Conservation (phyloP, 2,888 invertebrate species). For the Sminthurinus aureus region DNA sequence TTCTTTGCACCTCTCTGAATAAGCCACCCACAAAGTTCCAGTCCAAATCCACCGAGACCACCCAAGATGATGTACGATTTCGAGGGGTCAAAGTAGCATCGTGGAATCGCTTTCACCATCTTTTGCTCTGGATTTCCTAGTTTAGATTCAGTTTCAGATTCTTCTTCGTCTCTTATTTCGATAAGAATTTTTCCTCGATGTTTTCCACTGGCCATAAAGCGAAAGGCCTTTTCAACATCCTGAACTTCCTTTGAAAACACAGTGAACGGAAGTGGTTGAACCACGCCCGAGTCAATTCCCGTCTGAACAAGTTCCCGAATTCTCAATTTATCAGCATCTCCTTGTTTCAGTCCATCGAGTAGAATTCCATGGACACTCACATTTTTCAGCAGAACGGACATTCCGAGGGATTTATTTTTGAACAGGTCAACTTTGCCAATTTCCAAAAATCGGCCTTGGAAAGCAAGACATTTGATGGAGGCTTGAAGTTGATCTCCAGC, state of each 20-base stretch:
- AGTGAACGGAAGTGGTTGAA: conserved; percentile 86
- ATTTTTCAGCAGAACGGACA: conserved; percentile 95
- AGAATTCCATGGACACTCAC: conserved; percentile 97
- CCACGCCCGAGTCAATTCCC: conserved; percentile 89
- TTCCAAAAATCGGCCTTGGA: conserved; percentile 94
- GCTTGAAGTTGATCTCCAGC: conserved; percentile 94
- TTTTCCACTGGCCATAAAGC: conserved; percentile 63
- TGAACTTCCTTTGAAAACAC: conserved; percentile 69
- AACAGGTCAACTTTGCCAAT: conserved; percentile 98
- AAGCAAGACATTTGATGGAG: conserved; percentile 88
- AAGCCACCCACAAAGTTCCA: conserved; percentile 40
- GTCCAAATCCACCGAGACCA: conserved; percentile 58
- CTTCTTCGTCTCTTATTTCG: conserved; percentile 62
- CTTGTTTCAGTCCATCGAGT: conserved; percentile 81
- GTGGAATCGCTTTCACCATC: conserved; percentile 64
- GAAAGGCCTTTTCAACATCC: conserved; percentile 78
- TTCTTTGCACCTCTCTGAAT: conserved; percentile 26
- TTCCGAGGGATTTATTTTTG: conserved; percentile 88
- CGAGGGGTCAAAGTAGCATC: conserved; percentile 68
- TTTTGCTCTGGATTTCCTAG: too few relatives aligned
- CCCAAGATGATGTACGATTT: conserved; percentile 69
- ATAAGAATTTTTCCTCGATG: conserved; percentile 82
- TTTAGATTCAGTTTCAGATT: background rate
- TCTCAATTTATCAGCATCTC: conserved; percentile 74
- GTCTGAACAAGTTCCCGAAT: conserved; percentile 79